Evolutionary conservation across 2,797 vertebrate species (phyloP).

Genomic region (Ptychobarbus kaznakovi): DNA sequence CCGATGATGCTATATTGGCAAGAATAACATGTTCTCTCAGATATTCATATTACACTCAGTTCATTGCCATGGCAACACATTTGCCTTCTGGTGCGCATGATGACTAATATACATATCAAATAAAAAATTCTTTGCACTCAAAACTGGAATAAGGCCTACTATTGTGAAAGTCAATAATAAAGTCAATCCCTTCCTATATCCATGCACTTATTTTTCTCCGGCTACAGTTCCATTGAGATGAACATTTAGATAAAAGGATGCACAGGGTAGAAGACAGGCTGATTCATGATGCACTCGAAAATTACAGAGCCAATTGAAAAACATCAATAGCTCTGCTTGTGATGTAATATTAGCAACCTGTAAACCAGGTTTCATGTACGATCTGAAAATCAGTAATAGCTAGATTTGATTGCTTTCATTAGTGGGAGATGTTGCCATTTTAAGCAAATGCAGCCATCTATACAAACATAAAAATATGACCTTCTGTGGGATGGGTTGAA

Average conservation of each 20-base stretch:
- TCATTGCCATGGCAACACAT: conserved; percentile 42
- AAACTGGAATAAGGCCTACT: not conserved
- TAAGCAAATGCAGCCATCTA: not conserved
- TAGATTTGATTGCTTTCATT: not conserved
- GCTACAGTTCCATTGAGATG: not conserved
- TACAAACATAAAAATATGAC: not conserved
- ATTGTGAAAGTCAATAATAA: not conserved
- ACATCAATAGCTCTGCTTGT: not conserved
- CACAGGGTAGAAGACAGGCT: not conserved
- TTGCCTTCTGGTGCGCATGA: conserved; percentile 13
- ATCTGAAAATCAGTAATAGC: not conserved
- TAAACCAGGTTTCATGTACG: conserved; percentile 23
- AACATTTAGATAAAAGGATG: not conserved
- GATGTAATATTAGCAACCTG: conserved; percentile 19
- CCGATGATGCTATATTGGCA: not conserved
- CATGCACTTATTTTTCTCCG: not conserved
- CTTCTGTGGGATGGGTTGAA: not conserved
- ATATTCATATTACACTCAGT: not conserved
- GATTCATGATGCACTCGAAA: conserved; percentile 24
- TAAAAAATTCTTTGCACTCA: not conserved
- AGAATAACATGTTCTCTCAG: conserved; percentile 2
- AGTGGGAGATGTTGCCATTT: not conserved
- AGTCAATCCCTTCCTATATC: too few relatives aligned
- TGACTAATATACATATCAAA: not conserved
- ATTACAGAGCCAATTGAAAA: not conserved